These are phyloP conservation scores for Liparis tanakae DNA, from an alignment of 2,797 vertebrate species.

Conservation along the genomic window DNA sequence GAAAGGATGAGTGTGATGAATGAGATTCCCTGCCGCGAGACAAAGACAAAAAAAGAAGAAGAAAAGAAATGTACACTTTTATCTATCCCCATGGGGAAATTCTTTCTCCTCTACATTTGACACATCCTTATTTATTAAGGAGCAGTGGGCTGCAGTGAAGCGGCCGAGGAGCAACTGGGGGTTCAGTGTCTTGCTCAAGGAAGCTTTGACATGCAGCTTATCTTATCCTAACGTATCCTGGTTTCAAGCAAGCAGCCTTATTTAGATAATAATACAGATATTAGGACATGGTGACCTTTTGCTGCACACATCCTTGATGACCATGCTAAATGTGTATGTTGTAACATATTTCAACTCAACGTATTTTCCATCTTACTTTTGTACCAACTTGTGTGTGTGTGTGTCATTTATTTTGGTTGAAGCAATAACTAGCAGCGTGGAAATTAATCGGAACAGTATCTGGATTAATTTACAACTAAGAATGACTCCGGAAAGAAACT, in stretches of 20 bases:
- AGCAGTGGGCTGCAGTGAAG: too few species aligned
- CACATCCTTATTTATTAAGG: too few species aligned
- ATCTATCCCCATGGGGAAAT: too few species aligned
- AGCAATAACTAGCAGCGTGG: not conserved
- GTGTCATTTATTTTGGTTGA: not conserved
- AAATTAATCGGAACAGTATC: not conserved
- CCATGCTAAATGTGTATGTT: not conserved
- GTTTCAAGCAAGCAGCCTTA: not conserved
- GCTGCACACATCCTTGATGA: not conserved
- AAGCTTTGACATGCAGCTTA: too few species aligned
- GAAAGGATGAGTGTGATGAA: not conserved
- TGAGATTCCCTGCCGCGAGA: too few species aligned
- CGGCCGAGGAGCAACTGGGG: too few species aligned
- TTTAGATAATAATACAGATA: not conserved
- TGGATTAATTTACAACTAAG: not conserved
- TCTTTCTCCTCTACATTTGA: too few species aligned
- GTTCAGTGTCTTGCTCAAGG: too few species aligned
- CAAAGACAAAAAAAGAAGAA: too few species aligned
- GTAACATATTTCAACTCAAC: too few species aligned
- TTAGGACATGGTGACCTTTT: not conserved
- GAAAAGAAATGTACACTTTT: too few species aligned
- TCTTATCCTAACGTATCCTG: not conserved
- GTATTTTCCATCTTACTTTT: not conserved
- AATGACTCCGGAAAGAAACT: not conserved
- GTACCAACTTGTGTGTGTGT: not conserved